A percentile compares a stretch with the other conserved stretches of the same genome.
Evolutionary conservation across 1,140 invertebrate genomes (phyloP).

Genomic region (Lordiphosa mommai): DNA sequence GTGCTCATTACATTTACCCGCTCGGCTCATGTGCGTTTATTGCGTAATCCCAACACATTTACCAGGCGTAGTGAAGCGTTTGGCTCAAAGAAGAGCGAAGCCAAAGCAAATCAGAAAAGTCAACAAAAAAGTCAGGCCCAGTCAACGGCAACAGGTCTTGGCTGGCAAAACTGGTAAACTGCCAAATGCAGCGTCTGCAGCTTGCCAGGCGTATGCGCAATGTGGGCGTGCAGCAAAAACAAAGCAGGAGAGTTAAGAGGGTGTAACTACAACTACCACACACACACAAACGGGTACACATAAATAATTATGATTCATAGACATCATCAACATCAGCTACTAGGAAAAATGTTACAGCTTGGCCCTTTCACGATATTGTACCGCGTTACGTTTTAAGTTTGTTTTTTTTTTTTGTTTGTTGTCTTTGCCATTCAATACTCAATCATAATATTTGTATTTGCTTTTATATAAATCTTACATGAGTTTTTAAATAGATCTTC

Average conservation of each 20-base stretch:
- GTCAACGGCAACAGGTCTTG: slow-evolving; percentile 11
- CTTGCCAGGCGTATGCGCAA: slow-evolving; percentile 30
- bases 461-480: slow-evolving; percentile 6
- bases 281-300: background rate
- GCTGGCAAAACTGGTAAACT: slow-evolving; percentile 18
- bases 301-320: background rate
- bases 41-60: slow-evolving; percentile 68
- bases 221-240: slow-evolving; percentile 32
- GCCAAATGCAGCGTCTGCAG: slow-evolving; percentile 53
- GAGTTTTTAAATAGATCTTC: slow-evolving; percentile 32
- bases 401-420: background rate
- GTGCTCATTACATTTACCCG: slow-evolving; percentile 58
- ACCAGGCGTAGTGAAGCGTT: slow-evolving; percentile 66
- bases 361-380: too few species aligned
- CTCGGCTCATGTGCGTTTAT: slow-evolving; percentile 66
- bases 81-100: slow-evolving; percentile 48
- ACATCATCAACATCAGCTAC: background rate
- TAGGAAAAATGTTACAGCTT: too few species aligned
- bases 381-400: background rate
- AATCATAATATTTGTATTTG: background rate
- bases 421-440: background rate
- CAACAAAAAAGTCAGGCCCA: slow-evolving; percentile 57
- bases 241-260: slow-evolving; percentile 19
- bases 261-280: slow-evolving; percentile 8
- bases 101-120: slow-evolving; percentile 60